Percentiles rank a stretch among this genome's conserved stretches.
These are phyloP conservation scores for Oriolus oriolus DNA, from an alignment of 2,113 vertebrate species.

Conservation along the genomic window DNA sequence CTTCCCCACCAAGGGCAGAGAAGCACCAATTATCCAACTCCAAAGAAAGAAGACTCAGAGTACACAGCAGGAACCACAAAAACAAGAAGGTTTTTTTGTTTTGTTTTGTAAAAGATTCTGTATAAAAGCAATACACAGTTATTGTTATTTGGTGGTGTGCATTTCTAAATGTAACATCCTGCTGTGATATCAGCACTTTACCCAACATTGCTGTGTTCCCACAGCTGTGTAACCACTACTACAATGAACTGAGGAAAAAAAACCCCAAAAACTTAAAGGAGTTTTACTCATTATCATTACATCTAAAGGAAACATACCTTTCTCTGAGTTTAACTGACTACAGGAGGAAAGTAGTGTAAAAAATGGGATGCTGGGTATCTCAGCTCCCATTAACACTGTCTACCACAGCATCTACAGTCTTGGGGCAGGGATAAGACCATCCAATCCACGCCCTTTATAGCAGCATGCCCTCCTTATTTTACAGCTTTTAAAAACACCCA, in stretches of 20 bases:
- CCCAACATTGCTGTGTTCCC: neutral
- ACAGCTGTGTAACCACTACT: neutral
- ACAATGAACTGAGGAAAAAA: neutral
- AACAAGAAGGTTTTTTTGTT: neutral
- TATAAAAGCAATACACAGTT: neutral
- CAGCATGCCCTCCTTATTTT: neutral
- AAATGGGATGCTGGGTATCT: neutral
- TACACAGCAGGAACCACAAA: neutral
- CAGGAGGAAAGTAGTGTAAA: neutral
- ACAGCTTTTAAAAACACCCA: neutral
- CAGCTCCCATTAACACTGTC: neutral
- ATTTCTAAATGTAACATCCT: neutral
- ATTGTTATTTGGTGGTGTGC: neutral
- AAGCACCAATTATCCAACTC: neutral
- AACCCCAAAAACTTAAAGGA: accelerated
- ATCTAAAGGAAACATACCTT: neutral
- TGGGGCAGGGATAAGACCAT: neutral
- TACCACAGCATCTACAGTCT: neutral
- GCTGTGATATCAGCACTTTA: neutral
- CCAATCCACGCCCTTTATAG: neutral
- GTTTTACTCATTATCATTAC: neutral
- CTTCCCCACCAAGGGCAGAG: neutral
- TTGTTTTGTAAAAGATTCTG: neutral
- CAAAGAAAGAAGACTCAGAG: neutral
- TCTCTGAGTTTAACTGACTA: neutral